Conservation (phyloP, 2,888 invertebrate genomes). For the Synanthedon andrenaeformis region DNA sequence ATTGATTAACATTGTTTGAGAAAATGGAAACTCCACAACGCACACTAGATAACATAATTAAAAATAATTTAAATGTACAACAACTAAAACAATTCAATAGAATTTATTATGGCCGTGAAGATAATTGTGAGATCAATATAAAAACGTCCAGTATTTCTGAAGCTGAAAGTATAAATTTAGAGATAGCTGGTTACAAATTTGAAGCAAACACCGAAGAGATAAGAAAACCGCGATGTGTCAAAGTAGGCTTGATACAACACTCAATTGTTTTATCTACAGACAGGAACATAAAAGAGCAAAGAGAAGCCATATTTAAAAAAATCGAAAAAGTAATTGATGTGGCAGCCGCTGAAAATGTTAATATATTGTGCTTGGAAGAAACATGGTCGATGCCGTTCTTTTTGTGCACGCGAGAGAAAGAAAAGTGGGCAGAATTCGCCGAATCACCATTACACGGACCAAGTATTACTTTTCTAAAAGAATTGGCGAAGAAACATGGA, state of each 20-base stretch:
- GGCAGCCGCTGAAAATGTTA: constrained; percentile 83
- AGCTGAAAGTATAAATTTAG: constrained; percentile 71
- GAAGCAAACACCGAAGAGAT: constrained; percentile 75
- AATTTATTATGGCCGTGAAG: constrained; percentile 81
- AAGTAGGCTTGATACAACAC: constrained; percentile 91
- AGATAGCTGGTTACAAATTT: constrained; percentile 81
- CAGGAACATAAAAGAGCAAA: constrained; percentile 78
- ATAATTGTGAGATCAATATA: constrained; percentile 65
- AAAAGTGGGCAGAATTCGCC: constrained; percentile 95
- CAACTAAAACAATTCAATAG: constrained; percentile 76
- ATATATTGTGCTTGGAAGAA: constrained; percentile 95
- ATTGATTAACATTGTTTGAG: background rate
- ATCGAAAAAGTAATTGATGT: constrained; percentile 78
- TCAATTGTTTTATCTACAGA: constrained; percentile 82
- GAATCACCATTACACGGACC: constrained; percentile 89
- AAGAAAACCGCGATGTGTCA: constrained; percentile 78
- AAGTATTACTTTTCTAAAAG: constrained; percentile 81
- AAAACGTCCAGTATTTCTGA: constrained; percentile 58
- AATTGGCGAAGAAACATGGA: constrained; percentile 81
- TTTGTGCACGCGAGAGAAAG: constrained; percentile 93
- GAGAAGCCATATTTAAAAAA: constrained; percentile 81
- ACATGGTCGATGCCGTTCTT: constrained; percentile 99
- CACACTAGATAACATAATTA: constrained; percentile 37
- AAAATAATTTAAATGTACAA: constrained; percentile 37
- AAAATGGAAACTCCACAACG: constrained; percentile 30